Evolutionary conservation across 2,888 invertebrate genomes (phyloP).

Genomic region (Ormyrus labotus): DNA sequence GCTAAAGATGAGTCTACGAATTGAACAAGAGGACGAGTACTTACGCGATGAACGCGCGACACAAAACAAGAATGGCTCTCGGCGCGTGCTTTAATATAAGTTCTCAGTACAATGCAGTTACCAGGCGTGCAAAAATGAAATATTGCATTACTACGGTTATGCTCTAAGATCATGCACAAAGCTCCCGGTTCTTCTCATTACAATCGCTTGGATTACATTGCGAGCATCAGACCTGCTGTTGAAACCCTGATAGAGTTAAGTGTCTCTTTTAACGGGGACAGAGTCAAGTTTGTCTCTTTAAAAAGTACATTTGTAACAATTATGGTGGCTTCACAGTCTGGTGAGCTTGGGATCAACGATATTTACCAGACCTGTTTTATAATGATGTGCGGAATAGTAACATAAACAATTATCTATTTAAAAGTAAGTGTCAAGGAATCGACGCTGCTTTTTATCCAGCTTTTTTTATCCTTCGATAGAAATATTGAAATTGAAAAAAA

Average conservation of each 20-base stretch:
- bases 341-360: background rate
- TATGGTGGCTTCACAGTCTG: background rate
- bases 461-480: too few species aligned
- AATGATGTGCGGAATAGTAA: too few species aligned
- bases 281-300: background rate
- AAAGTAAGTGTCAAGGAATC: too few species aligned
- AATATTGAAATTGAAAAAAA: too few species aligned
- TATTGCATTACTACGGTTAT: slow-evolving; percentile 70
- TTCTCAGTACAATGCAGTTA: slow-evolving; percentile 70
- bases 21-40: slow-evolving; percentile 52
- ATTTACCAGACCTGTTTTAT: too few species aligned
- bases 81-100: slow-evolving; percentile 71
- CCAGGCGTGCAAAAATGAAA: slow-evolving; percentile 66
- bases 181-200: slow-evolving; percentile 65
- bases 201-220: slow-evolving; percentile 65
- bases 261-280: slow-evolving; percentile 26
- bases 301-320: slow-evolving; percentile 12
- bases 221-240: slow-evolving; percentile 54
- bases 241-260: slow-evolving; percentile 46
- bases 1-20: too few species aligned
- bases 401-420: too few species aligned
- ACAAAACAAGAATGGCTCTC: slow-evolving; percentile 62
- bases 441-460: too few species aligned
- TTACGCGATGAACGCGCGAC: slow-evolving; percentile 64
- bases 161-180: slow-evolving; percentile 69